Evolutionary conservation across 2,113 vertebrate genomes (phyloP).

Genomic region (Parotia lawesii): DNA sequence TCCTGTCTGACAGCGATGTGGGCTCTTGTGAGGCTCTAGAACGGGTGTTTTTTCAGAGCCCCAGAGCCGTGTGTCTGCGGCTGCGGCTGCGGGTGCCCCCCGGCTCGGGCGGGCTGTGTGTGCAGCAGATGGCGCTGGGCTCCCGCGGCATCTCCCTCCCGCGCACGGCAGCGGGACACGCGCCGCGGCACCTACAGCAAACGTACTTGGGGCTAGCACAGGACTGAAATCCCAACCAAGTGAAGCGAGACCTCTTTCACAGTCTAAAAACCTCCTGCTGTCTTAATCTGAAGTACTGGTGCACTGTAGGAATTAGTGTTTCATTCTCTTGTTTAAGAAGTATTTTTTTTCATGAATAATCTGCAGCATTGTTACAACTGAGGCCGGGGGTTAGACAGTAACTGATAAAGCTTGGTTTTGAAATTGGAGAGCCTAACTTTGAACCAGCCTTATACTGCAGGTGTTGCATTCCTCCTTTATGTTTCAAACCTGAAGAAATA

Average conservation of each 20-base stretch:
- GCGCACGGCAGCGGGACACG: background rate
- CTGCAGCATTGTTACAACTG: background rate
- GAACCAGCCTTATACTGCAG: background rate
- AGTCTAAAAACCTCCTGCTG: fast-evolving
- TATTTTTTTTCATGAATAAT: background rate
- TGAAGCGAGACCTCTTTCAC: background rate
- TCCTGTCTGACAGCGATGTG: background rate
- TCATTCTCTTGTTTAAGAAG: background rate
- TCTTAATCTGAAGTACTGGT: background rate
- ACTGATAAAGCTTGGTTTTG: background rate
- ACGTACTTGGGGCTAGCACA: background rate
- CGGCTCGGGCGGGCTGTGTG: background rate
- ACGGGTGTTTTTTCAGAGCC: background rate
- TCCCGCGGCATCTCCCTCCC: background rate
- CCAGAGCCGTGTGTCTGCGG: background rate
- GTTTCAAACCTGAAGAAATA: background rate
- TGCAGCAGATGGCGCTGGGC: conserved; percentile 52
- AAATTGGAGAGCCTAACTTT: background rate
- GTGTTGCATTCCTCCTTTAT: background rate
- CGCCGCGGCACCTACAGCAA: background rate
- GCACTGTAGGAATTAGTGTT: background rate
- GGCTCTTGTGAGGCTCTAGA: background rate
- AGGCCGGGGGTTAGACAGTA: background rate
- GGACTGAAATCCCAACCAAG: background rate
- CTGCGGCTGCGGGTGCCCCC: too few species aligned